A percentile compares a stretch with the other conserved stretches of the same genome.
These are phyloP conservation scores for Megalonaias nervosa DNA, from an alignment of 1,140 invertebrate species.

Conservation along the genomic window DNA sequence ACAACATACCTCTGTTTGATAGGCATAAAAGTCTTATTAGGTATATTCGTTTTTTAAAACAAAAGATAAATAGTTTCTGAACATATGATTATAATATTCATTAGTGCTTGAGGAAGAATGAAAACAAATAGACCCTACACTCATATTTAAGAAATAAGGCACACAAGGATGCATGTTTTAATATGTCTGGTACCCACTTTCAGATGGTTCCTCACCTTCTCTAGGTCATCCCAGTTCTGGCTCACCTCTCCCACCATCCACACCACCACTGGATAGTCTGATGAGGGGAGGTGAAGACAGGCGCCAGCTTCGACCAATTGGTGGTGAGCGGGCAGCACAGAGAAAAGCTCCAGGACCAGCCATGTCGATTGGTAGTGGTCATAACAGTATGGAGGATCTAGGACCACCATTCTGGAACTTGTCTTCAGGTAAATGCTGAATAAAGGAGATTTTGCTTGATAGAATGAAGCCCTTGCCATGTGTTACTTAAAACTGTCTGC, in stretches of 20 bases:
- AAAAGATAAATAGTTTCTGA: neutral
- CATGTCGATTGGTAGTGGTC: constrained; percentile 8
- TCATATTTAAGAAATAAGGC: neutral
- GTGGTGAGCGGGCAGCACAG: constrained; percentile 50
- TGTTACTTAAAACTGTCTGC: neutral
- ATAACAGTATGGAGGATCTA: constrained; percentile 30
- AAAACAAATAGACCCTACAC: neutral
- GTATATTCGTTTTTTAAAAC: neutral
- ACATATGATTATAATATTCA: neutral
- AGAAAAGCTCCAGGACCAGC: constrained; percentile 42
- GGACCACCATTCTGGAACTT: constrained; percentile 49
- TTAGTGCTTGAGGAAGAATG: neutral
- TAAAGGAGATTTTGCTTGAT: constrained; percentile 1
- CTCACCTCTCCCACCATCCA: constrained; percentile 47
- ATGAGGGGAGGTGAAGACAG: constrained; percentile 44
- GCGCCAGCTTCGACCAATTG: constrained; percentile 51
- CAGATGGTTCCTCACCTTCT: constrained; percentile 43
- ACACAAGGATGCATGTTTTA: neutral
- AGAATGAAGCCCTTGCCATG: neutral
- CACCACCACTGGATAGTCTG: constrained; percentile 46
- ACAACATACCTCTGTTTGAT: too few species aligned
- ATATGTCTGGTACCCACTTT: constrained; percentile 5
- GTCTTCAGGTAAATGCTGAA: constrained; percentile 30
- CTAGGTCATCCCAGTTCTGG: constrained; percentile 43
- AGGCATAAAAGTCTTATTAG: too few species aligned